phyloP scores from a whole-genome alignment of 1,140 invertebrate genomes.

The Ceratosolen solmsi region DNA sequence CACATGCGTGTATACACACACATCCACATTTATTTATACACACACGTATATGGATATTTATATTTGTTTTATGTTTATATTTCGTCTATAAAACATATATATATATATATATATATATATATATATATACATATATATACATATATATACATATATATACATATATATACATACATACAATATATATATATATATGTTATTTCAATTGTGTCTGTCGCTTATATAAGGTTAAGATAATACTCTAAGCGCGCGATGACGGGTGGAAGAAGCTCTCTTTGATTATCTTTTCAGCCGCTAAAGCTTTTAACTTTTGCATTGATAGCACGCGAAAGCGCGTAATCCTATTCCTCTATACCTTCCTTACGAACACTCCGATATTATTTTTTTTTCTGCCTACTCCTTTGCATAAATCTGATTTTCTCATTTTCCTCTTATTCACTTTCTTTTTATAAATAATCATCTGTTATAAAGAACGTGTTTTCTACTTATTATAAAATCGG shows the following conservation, averaged over 20 bases:
- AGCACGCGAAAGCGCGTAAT: slow-evolving; percentile 43
- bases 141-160: slow-evolving; percentile 50
- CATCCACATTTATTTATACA: slow-evolving; percentile 55
- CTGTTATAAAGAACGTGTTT: slow-evolving; percentile 25
- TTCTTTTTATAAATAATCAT: slow-evolving; percentile 29
- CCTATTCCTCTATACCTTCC: slow-evolving; percentile 42
- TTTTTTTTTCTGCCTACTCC: slow-evolving; percentile 39
- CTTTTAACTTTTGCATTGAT: slow-evolving; percentile 22
- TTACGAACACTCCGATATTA: not conserved
- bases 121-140: too few species aligned
- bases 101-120: not conserved
- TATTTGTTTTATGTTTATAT: slow-evolving; percentile 56
- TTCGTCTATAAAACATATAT: slow-evolving; percentile 61
- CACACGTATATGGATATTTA: slow-evolving; percentile 60
- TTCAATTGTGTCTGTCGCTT: slow-evolving; percentile 67
- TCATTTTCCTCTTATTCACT: slow-evolving; percentile 1
- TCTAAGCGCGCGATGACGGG: slow-evolving; percentile 67
- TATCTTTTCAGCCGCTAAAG: slow-evolving; percentile 12
- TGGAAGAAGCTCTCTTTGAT: slow-evolving; percentile 59
- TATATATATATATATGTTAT: slow-evolving; percentile 57
- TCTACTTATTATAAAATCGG: slow-evolving; percentile 31
- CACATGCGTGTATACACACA: too few species aligned
- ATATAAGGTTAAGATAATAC: slow-evolving; percentile 70
- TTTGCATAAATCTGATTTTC: slow-evolving; percentile 44
- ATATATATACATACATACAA: slow-evolving; percentile 53